Evolutionary conservation across 2,888 invertebrate genomes (phyloP), one percentile per base, ranked within the genome.

Genomic region (Miltochrista miniata): DNA sequence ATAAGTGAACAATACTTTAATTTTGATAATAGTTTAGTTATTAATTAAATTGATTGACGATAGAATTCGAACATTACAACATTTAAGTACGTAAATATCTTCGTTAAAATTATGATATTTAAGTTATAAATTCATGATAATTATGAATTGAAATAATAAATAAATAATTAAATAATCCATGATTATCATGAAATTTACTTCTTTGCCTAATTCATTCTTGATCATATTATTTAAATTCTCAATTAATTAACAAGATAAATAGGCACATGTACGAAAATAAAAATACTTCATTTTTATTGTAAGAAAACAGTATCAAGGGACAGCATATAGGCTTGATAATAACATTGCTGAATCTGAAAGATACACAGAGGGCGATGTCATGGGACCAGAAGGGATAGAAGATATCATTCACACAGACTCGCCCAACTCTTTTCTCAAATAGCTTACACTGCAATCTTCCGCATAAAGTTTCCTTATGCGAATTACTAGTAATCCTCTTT

Each of bases 191-290:
- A 24, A 24, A 24, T 24, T 24, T 24, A 24, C 18, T 24, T 24
- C 18, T 5, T 24, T 24, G 18, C 5, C 5, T 24, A 24, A 24
- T 24, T 24, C 2, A 24, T 24, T 24, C 18, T 4, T 24, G 18
- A 24, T 24, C 3, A 24, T 24, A 4, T n/a, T n/a, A n/a, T 5
- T 24, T 24, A 24, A 24, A 4, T 24, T 24, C 18, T 24, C 18
- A 24, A 24, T 24, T 24, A 24, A 4, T 5, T 4, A 24, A 5
- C 18, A 24, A 5, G 18, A n/a, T n/a, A n/a, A n/a, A n/a, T 24
- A 24, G 18, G 18, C 5, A 5, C 18, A 24, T 31, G 56, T 61
- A 58, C 63, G 63, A 65, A 65, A 61, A 65, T 63, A 65, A 63
- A 65, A 65, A 65, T 63, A 65, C 49, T 30, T 24, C 36, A 59